These are phyloP conservation scores for Labrus mixtus DNA, from an alignment of 2,113 vertebrate species.

Conservation along the genomic window DNA sequence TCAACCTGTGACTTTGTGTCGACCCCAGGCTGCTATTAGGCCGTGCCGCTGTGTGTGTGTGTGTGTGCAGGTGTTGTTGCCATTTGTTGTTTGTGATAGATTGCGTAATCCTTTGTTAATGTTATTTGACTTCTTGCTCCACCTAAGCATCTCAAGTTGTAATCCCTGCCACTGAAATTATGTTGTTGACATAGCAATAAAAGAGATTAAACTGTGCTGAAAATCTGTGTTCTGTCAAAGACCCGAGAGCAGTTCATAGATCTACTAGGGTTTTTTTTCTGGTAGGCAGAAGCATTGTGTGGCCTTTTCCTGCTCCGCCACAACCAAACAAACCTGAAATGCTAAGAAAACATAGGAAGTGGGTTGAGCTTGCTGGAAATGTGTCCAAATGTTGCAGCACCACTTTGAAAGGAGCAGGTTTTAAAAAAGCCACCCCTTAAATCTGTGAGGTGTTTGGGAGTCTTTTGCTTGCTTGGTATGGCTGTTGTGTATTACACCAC, in stretches of 20 bases:
- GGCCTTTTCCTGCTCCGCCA: not conserved
- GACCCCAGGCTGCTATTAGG: not conserved
- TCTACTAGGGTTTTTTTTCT: no score
- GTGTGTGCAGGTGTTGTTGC: not conserved
- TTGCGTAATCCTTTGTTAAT: slow-evolving; percentile 5
- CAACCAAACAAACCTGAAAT: not conserved
- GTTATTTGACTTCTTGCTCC: slow-evolving; percentile 18
- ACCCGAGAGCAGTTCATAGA: not conserved
- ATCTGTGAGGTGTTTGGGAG: not conserved
- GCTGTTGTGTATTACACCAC: slow-evolving; percentile 4
- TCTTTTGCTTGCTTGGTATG: slow-evolving; percentile 1
- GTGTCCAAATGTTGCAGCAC: slow-evolving; percentile 7
- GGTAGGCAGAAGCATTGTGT: not conserved
- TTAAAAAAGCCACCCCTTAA: slow-evolving; percentile 1
- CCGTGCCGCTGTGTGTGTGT: not conserved
- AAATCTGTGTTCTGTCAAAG: not conserved
- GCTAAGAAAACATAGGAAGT: not conserved
- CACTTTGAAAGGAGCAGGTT: slow-evolving; percentile 19
- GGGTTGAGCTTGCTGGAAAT: not conserved
- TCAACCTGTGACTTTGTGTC: not conserved
- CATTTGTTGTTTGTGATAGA: not conserved
- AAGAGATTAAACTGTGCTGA: not conserved
- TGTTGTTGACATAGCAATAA: slow-evolving; percentile 1
- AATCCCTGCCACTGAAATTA: slow-evolving; percentile 12
- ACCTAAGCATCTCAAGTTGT: not conserved